Conservation (phyloP, 2,888 invertebrate species). For the Limnephilus rhombicus region DNA sequence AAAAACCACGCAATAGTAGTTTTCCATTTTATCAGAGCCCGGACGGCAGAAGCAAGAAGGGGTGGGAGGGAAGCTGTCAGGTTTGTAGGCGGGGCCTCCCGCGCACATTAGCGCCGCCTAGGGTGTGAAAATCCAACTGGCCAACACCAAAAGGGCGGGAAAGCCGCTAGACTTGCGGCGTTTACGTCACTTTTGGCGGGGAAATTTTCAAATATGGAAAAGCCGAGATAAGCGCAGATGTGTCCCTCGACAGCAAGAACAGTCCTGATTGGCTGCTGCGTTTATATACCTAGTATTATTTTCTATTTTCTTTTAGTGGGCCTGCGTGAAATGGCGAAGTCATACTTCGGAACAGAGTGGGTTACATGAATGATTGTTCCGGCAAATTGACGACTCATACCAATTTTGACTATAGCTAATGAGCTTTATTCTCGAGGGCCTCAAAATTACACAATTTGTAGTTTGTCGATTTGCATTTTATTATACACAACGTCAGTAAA, state of each 20-base stretch:
- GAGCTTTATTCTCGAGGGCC: not conserved
- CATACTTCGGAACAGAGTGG: not conserved
- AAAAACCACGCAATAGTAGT: not conserved
- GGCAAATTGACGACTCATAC: not conserved
- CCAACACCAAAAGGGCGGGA: conserved; percentile 49
- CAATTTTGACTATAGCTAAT: not conserved
- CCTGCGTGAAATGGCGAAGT: not conserved
- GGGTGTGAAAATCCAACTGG: conserved; percentile 64
- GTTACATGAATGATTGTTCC: not conserved
- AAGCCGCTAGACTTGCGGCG: conserved; percentile 6
- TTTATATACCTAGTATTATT: not conserved
- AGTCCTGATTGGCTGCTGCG: conserved; percentile 44
- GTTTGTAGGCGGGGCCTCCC: conserved; percentile 54
- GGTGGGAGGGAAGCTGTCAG: not conserved
- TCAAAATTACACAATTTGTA: not conserved
- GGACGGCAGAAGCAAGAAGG: conserved; percentile 14
- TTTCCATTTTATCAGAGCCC: conserved; percentile 12
- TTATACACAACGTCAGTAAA: not conserved
- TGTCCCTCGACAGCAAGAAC: conserved; percentile 12
- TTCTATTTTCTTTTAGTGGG: not conserved
- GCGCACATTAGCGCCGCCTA: conserved; percentile 64
- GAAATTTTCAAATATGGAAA: conserved; percentile 43
- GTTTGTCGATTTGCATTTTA: not conserved
- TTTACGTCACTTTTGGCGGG: conserved; percentile 35
- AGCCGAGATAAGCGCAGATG: conserved; percentile 50